phyloP scores from a whole-genome alignment of 2,888 invertebrate genomes.

The Pomacea canaliculata region DNA sequence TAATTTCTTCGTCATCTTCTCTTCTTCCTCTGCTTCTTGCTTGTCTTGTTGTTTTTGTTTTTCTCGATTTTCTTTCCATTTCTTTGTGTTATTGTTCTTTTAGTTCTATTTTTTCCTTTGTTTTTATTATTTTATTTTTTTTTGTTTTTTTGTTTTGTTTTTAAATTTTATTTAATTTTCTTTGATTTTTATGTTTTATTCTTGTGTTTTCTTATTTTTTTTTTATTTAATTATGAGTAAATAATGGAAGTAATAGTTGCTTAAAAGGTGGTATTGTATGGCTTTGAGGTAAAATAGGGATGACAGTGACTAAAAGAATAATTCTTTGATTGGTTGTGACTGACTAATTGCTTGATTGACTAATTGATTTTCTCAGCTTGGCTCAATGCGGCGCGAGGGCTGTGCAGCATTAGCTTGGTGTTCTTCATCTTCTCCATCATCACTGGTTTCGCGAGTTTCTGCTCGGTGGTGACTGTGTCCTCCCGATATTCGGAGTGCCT shows the following conservation, averaged over 20 bases:
- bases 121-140: no score
- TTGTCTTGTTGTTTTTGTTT: no score
- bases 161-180: neutral
- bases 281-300: neutral
- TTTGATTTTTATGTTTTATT: neutral
- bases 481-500: constrained; percentile 5
- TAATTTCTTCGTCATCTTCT: no score
- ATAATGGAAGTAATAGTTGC: no score
- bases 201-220: neutral
- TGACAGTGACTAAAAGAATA: neutral
- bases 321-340: neutral
- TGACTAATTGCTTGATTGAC: neutral
- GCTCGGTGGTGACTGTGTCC: neutral
- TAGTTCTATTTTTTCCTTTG: no score
- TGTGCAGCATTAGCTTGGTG: constrained; percentile 5
- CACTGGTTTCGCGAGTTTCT: no score
- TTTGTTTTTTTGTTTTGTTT: neutral
- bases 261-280: no score
- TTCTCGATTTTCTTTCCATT: no score
- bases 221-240: neutral
- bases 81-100: no score
- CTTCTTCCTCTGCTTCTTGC: no score
- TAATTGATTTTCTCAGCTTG: neutral
- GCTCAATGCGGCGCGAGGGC: constrained; percentile 11
- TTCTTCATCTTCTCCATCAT: constrained; percentile 1